phyloP scores from a whole-genome alignment of 2,888 invertebrate genomes.

The Caenorhabditis plicata region DNA sequence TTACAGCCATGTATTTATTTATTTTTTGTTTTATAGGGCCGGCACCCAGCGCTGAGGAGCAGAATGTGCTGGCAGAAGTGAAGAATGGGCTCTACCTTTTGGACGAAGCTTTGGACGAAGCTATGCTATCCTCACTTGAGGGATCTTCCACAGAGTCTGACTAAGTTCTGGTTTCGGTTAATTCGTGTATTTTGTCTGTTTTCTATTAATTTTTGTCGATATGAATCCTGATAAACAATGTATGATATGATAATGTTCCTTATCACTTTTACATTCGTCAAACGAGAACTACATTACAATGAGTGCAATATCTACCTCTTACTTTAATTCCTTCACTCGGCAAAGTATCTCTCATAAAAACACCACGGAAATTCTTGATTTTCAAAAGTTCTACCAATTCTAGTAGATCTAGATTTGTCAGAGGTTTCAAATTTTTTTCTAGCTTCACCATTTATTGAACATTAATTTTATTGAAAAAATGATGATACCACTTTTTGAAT shows the following conservation, averaged over 20 bases:
- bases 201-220: slow-evolving; percentile 3
- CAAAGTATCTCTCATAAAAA: slow-evolving; percentile 1
- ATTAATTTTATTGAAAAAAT: not conserved
- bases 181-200: no score
- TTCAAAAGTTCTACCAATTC: not conserved
- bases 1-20: not conserved
- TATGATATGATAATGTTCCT: slow-evolving; percentile 3
- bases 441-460: not conserved
- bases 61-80: no score
- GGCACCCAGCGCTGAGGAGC: no score
- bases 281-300: slow-evolving; percentile 3
- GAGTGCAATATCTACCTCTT: no score
- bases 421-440: slow-evolving; percentile 1
- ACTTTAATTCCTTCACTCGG: not conserved
- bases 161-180: no score
- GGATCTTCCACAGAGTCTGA: no score
- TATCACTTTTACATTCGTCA: slow-evolving; percentile 5
- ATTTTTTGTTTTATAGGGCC: not conserved
- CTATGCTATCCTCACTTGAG: no score
- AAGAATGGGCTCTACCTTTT: no score
- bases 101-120: no score
- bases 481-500: no score
- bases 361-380: slow-evolving; percentile 1
- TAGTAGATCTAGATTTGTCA: not conserved
- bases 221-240: slow-evolving; percentile 6